Conservation (phyloP, 2,888 invertebrate species). For the Eupithecia exiguata region DNA sequence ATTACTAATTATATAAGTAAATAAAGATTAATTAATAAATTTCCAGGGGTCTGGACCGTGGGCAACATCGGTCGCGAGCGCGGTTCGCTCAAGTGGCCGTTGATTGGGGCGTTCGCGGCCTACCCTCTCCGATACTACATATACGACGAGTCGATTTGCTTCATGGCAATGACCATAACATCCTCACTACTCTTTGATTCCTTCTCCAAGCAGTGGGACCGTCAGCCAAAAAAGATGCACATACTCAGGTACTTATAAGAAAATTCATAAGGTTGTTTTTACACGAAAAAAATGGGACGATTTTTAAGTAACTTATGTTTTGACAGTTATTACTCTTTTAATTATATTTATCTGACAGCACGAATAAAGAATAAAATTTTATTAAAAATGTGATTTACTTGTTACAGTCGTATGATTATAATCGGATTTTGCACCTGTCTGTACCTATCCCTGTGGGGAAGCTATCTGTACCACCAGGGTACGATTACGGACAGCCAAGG, state of each 20-base stretch:
- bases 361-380: neutral
- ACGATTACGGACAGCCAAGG: conserved; percentile 93
- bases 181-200: conserved; percentile 89
- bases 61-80: conserved; percentile 95
- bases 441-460: conserved; percentile 89
- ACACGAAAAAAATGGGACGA: neutral
- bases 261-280: conserved; percentile 4
- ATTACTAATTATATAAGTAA: too few species aligned
- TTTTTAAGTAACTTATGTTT: neutral
- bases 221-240: conserved; percentile 81
- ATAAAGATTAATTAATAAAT: too few species aligned
- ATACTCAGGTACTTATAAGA: conserved; percentile 58
- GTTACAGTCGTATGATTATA: conserved; percentile 82
- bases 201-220: conserved; percentile 91
- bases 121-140: conserved; percentile 89
- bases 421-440: conserved; percentile 86
- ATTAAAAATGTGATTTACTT: neutral
- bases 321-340: neutral
- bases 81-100: conserved; percentile 88
- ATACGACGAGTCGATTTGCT: conserved; percentile 89
- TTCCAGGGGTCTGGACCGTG: conserved; percentile 92
- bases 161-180: conserved; percentile 86
- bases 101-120: conserved; percentile 86
- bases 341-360: neutral
- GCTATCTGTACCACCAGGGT: conserved; percentile 94